A percentile compares a stretch with the other conserved stretches of the same genome.
Evolutionary conservation across 2,797 vertebrate genomes (phyloP).

Genomic region (Xiphorhynchus erythropygius): DNA sequence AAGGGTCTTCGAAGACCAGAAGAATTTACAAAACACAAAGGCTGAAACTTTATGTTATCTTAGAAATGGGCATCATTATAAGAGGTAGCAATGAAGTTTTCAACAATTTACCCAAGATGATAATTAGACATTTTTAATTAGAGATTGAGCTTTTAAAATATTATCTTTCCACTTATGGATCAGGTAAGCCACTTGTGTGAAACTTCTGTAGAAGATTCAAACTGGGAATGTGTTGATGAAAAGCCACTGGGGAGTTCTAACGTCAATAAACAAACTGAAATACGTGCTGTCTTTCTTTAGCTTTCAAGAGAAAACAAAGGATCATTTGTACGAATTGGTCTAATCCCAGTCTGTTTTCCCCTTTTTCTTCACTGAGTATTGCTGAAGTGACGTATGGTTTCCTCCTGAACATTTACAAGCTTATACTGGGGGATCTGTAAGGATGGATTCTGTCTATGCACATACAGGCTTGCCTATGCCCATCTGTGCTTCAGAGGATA

Average conservation of each 20-base stretch:
- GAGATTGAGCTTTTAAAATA: neutral
- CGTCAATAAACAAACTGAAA: neutral
- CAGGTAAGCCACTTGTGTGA: neutral
- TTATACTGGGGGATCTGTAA: neutral
- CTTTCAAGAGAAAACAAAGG: neutral
- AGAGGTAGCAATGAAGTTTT: neutral
- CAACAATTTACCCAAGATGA: neutral
- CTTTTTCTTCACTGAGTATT: neutral
- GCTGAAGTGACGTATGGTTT: neutral
- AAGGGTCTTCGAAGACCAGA: neutral
- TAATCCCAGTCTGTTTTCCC: neutral
- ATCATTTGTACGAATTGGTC: neutral
- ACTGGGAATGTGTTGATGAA: neutral
- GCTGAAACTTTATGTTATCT: neutral
- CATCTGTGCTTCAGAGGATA: neutral
- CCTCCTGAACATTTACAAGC: neutral
- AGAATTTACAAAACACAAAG: neutral
- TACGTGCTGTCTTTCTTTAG: fast-evolving
- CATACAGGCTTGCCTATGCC: neutral
- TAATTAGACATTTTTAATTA: neutral
- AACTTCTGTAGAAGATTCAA: neutral
- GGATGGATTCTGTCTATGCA: neutral
- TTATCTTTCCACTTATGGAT: neutral
- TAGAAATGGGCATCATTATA: neutral
- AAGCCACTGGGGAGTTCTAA: neutral